Evolutionary conservation across 2,888 invertebrate species (phyloP), one percentile per base, ranked within the genome.

Genomic region (Tinea trinotella): DNA sequence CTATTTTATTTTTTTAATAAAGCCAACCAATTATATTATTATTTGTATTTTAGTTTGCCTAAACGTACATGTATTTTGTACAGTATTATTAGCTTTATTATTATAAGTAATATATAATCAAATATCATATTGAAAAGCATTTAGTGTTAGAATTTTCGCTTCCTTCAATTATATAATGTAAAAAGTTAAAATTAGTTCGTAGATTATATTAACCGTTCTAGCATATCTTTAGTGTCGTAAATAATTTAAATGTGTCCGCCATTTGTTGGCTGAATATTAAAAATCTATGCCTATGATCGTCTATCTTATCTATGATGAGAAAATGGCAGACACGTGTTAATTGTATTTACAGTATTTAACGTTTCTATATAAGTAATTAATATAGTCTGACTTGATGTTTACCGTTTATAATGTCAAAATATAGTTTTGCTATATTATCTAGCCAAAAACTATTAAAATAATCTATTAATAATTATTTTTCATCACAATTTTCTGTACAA

Each of bases 21-120:
- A n/a, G n/a, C n/a, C 7, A 22, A 22, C n/a, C 30, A 30, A 30
- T 30, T 30, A 30, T n/a, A 30, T 5, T 22, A n/a, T 22, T 22
- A 22, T 7, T 22, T 22, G 7, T 22, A 10, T 4, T 10, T 30
- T 7, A 4, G n/a, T 2, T 30, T 30, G 30, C 30, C 30, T 7
- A 30, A 40, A 15, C 30, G 40, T 40, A 40, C 40, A 12, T 40
- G 30, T 6, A 15, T 40, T 6, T 40, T 84, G 84, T 84, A 84
- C 84, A 84, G 84, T 84, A 84, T 84, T 83, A 84, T 72, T 84
- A 84, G 84, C 78, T 78, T 82, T 82, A 82, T 75, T 81, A 79
- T 46, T 46, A 46, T 19, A 46, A 46, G n/a, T 46, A 46, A 18
- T 4, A 46, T 18, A 15, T 46, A 46, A 46, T 13, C 17, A 44